These are phyloP conservation scores for Todus mexicanus DNA, from an alignment of 2,797 vertebrate genomes.

Conservation along the genomic window DNA sequence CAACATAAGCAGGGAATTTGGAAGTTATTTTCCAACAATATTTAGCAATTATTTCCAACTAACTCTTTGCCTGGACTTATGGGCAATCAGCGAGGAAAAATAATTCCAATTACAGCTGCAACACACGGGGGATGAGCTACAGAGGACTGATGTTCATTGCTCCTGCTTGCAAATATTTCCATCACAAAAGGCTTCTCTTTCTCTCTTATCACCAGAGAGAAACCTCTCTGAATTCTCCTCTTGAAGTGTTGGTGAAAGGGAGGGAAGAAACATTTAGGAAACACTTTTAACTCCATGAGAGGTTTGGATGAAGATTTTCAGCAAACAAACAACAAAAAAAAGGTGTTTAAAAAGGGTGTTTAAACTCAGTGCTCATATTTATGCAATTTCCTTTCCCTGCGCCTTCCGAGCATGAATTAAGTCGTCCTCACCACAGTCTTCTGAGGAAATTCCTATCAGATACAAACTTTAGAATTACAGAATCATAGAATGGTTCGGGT, in stretches of 20 bases:
- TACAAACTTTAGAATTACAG: not conserved
- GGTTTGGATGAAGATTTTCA: conserved; percentile 10
- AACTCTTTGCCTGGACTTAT: conserved; percentile 33
- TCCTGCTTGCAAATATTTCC: conserved; percentile 50
- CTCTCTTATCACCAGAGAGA: conserved; percentile 23
- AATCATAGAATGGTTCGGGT: too few species aligned
- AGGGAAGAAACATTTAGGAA: conserved; percentile 39
- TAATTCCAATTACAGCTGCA: conserved; percentile 3
- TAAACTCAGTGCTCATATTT: conserved; percentile 28
- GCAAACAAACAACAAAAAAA: not conserved
- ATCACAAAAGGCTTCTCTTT: conserved; percentile 27
- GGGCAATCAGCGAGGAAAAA: conserved; percentile 23
- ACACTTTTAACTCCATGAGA: conserved; percentile 44
- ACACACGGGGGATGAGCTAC: conserved; percentile 9
- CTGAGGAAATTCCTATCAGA: not conserved
- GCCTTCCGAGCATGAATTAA: conserved; percentile 30
- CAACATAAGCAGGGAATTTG: not conserved
- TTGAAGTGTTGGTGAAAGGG: conserved; percentile 2
- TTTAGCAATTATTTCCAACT: conserved; percentile 1
- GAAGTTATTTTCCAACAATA: not conserved
- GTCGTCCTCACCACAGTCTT: not conserved
- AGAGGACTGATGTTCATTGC: conserved; percentile 34
- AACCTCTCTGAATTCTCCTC: conserved; percentile 46
- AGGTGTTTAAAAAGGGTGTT: conserved; percentile 24
- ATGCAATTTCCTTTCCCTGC: conserved; percentile 11